phyloP scores from a whole-genome alignment of 2,888 invertebrate species.

The Hetaerina titia region DNA sequence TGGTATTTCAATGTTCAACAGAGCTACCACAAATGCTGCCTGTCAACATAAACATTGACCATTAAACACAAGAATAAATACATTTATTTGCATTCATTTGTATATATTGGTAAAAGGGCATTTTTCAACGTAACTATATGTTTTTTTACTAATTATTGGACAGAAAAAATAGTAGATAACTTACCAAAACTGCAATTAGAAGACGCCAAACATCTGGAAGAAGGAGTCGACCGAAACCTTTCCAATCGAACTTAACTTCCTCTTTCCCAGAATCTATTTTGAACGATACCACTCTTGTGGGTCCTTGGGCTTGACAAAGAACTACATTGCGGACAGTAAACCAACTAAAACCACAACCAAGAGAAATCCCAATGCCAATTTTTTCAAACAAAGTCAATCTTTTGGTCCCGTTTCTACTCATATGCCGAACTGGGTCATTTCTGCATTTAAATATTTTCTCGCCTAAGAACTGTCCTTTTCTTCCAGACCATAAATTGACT shows the following conservation, averaged over 20 bases:
- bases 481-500: neutral
- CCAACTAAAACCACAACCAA: constrained; percentile 44
- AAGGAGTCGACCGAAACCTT: constrained; percentile 85
- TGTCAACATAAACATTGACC: constrained; percentile 77
- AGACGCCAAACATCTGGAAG: constrained; percentile 88
- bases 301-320: neutral
- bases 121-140: neutral
- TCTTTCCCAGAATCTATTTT: constrained; percentile 65
- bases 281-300: neutral
- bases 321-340: constrained; percentile 22
- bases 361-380: constrained; percentile 31
- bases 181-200: constrained; percentile 88
- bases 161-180: constrained; percentile 74
- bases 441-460: neutral
- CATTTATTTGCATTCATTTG: neutral
- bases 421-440: neutral
- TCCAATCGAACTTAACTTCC: constrained; percentile 87
- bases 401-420: neutral
- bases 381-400: neutral
- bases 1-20: constrained; percentile 94
- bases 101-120: neutral
- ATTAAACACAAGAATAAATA: constrained; percentile 58
- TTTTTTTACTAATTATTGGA: neutral
- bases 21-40: constrained; percentile 93
- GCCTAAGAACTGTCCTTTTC: neutral